Percentiles rank a stretch among this genome's conserved stretches.
Conservation (phyloP, 2,888 invertebrate species). For the Schizotus pectinicornis region DNA sequence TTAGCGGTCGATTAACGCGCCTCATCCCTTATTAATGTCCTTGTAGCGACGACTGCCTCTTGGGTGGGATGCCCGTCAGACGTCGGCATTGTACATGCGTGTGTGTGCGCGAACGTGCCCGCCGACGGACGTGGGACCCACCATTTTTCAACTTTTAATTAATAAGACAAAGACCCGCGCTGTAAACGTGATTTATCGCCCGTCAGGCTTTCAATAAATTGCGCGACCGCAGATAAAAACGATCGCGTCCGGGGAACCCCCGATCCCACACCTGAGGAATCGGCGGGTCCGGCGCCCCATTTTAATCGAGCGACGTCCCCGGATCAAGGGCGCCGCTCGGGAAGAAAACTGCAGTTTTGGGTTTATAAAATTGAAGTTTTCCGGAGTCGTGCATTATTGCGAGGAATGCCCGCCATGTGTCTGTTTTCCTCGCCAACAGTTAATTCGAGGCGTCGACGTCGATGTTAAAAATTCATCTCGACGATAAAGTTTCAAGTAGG, state of each 20-base stretch:
- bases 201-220: constrained; percentile 1
- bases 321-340: too few species aligned
- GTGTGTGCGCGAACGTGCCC: too few species aligned
- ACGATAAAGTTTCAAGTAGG: neutral
- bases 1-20: constrained; percentile 31
- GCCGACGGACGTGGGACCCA: neutral
- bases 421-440: too few species aligned
- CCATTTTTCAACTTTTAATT: constrained; percentile 24
- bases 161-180: constrained; percentile 20
- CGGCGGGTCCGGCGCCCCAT: too few species aligned
- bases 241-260: too few species aligned
- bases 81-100: constrained; percentile 1
- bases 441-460: neutral
- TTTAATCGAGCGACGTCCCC: too few species aligned
- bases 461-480: neutral
- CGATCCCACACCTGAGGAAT: too few species aligned
- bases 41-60: constrained; percentile 14
- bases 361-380: too few species aligned
- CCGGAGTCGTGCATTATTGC: too few species aligned
- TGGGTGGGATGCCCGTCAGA: constrained; percentile 24
- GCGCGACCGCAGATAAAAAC: too few species aligned
- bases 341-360: too few species aligned
- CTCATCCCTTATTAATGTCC: constrained; percentile 31
- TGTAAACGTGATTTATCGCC: constrained; percentile 18
- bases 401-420: too few species aligned